Percentiles rank a stretch among this genome's conserved stretches.
phyloP scores from a whole-genome alignment of 2,797 vertebrate genomes.

The Neosilurus hyrtlii region DNA sequence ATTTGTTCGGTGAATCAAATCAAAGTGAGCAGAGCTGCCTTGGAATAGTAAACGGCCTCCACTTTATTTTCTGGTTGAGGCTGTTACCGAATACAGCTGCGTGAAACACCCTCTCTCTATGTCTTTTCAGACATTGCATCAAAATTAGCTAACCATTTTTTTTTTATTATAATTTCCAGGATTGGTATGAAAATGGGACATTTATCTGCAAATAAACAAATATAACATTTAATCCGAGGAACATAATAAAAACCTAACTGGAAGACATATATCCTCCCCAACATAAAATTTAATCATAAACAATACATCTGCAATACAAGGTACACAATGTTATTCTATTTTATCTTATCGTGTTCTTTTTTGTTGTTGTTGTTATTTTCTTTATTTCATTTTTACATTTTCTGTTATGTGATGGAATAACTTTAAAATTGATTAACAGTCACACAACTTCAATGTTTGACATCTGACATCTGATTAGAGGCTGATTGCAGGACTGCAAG shows the following conservation, averaged over 20 bases:
- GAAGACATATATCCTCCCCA: background rate
- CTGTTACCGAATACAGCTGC: conserved; percentile 6
- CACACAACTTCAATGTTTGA: background rate
- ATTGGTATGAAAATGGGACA: background rate
- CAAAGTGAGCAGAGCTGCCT: conserved; percentile 29
- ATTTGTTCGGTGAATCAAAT: conserved; percentile 40
- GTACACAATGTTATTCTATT: background rate
- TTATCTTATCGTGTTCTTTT: background rate
- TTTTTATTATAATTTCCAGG: background rate
- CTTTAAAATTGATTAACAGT: background rate
- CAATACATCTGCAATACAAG: conserved; percentile 1
- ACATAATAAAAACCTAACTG: background rate
- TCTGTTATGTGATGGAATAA: background rate
- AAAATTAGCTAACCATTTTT: background rate
- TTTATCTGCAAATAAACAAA: conserved; percentile 20
- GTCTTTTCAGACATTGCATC: background rate
- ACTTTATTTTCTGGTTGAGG: conserved; percentile 7
- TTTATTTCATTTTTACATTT: background rate
- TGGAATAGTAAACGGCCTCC: conserved; percentile 31
- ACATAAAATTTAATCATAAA: background rate
- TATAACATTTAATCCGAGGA: background rate
- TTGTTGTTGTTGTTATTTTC: no score
- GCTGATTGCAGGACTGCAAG: background rate
- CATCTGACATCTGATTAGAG: background rate
- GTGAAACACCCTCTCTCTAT: background rate